Percentiles rank a stretch among this genome's conserved stretches.
Evolutionary conservation across 2,113 vertebrate genomes (phyloP).

Genomic region (Origma solitaria): DNA sequence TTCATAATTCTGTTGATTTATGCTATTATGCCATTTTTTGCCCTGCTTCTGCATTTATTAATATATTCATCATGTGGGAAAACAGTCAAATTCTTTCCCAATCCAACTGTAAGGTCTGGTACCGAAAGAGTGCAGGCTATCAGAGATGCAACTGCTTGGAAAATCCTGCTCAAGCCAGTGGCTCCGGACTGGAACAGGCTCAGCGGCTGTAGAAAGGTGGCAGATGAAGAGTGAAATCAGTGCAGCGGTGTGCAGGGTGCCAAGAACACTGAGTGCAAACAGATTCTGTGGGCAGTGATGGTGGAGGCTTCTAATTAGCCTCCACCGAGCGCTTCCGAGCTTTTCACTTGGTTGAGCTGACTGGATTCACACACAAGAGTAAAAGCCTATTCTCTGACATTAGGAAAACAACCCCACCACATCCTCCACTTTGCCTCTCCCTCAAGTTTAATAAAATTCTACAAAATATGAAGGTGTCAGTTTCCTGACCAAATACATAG

Average conservation of each 20-base stretch:
- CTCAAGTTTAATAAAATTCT: background rate
- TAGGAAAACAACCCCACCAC: background rate
- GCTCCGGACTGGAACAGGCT: background rate
- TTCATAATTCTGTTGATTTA: background rate
- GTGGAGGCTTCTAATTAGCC: constrained; percentile 33
- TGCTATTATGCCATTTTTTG: background rate
- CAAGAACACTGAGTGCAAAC: constrained; percentile 51
- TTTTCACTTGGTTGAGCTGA: background rate
- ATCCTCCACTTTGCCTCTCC: background rate
- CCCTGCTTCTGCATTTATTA: background rate
- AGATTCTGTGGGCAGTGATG: background rate
- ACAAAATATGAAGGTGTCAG: accelerated
- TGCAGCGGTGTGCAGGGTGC: background rate
- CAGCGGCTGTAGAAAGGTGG: background rate
- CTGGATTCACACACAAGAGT: background rate
- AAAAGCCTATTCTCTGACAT: background rate
- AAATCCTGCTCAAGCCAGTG: background rate
- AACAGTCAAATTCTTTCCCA: background rate
- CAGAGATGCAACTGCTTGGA: background rate
- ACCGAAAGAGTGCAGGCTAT: background rate
- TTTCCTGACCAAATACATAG: background rate
- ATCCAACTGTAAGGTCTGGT: background rate
- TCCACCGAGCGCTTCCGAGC: accelerated
- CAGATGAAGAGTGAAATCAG: constrained; percentile 12
- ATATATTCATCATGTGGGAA: accelerated